Base-by-base conservation (phyloP, 2,888 invertebrate species). In the Drosophila niveifrons region DNA sequence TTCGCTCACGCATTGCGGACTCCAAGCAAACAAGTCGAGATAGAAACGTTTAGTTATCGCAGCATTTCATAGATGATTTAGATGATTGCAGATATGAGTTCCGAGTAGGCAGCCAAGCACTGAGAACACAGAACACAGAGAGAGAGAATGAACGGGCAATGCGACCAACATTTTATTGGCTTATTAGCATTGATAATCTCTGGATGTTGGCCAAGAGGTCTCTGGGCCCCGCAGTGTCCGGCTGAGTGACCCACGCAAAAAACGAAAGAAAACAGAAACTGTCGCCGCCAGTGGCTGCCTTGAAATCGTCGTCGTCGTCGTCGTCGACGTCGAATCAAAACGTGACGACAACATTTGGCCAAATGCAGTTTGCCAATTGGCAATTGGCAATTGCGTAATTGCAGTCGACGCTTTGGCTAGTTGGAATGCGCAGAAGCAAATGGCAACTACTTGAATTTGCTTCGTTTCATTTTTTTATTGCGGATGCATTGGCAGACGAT, bases 401-500 rank as follows among this genome's bases (percentile, higher is more conserved):
- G 78, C 15, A 51, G 29, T 28, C 59, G 34, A 52, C 73, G 66
- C 8, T 43, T 29, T 36, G 56, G 18, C 55, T 78, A 74, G 72
- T 71, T 72, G 79, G 66, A 57, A 57, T 57, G 57, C 57, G 36
- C 57, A 57, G 47, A 6, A 57, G 73, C 55, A 56, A 82, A 70
- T 58, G 75, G 66, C 47, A 65, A n/a, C 36, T 36, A 11, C 11
- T 36, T 36, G 8, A 9, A 1, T 31, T 31, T 31, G 10, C 29
- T 10, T 31, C 9, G 8, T 31, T 31, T 31, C 0, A 10, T 1
- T 36, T 36, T 82, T 87, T 86, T 86, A 86, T 86, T 78, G 89
- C 89, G 86, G 86, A 86, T 86, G 88, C 89, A 82, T 76, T 75
- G 66, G 79, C 89, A 86, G 87, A 83, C 84, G 89, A 89, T 83